These are phyloP conservation scores for Oncorhynchus mykiss DNA, from an alignment of 2,113 vertebrate genomes.

Conservation along the genomic window DNA sequence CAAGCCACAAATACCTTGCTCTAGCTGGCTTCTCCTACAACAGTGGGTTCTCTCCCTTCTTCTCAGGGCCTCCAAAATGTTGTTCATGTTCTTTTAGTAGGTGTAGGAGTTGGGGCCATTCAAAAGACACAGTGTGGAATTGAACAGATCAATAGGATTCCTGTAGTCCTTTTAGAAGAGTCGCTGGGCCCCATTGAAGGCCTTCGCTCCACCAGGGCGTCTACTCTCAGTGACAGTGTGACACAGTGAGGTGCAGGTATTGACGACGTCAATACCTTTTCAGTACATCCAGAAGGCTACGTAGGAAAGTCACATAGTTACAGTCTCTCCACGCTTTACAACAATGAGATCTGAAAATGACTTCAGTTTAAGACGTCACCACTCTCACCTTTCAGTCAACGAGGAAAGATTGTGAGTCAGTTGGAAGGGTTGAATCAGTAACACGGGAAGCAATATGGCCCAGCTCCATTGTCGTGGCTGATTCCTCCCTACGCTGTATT, in stretches of 20 bases:
- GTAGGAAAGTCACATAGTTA: background rate
- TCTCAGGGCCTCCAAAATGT: background rate
- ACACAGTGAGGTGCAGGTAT: background rate
- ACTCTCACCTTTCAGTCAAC: constrained; percentile 3
- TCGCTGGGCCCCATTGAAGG: background rate
- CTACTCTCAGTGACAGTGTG: background rate
- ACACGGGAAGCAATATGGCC: background rate
- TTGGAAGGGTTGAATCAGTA: background rate
- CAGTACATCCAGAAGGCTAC: background rate
- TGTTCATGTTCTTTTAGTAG: background rate
- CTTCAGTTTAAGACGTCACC: constrained; percentile 18
- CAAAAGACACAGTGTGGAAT: background rate
- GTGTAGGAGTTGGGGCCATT: background rate
- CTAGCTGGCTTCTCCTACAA: constrained; percentile 12
- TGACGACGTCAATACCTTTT: background rate
- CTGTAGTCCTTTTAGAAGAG: background rate
- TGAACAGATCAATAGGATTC: background rate
- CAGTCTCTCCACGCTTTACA: constrained; percentile 20
- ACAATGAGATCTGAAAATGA: constrained; percentile 25
- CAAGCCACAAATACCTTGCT: constrained; percentile 4
- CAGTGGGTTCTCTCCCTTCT: background rate
- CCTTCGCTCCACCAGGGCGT: background rate
- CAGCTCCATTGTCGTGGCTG: background rate
- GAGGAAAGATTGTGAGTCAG: background rate
- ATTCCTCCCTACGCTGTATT: constrained; percentile 10